Evolutionary conservation across 2,113 vertebrate genomes (phyloP), one percentile per base, ranked within the genome.

Genomic region (Corythornis cristatus): DNA sequence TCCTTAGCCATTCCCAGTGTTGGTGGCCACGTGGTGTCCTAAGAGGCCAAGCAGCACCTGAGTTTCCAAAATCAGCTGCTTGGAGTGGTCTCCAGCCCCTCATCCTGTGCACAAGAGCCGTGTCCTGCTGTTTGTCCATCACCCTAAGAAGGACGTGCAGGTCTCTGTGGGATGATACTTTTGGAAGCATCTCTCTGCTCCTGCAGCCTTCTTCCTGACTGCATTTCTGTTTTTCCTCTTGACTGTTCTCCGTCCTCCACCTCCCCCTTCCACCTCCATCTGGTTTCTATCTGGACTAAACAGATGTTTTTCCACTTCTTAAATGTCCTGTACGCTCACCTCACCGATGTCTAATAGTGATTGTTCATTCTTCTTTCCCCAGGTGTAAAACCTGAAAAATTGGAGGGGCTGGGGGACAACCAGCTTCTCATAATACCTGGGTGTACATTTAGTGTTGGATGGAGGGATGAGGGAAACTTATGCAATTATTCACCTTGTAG

Each of bases 281-380:
- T 98, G 97, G 97, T 97, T 98, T 97, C 97, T 96, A 97, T 98
- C 97, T 94, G 94, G 85, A 56, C 83, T 74, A 78, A 97, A 94
- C 97, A 98, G 97, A 97, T 98, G 98, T 94, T 98, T 98, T 98
- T 97, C 92, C 93, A 97, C 97, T 97, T 90, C 92, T 97, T 94
- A 96, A 97, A 77, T 96, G 96, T 93, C 93, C 78, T 88, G 86
- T 94, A 88, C 3, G 3, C 92, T 97, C 87, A 97, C 97, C 97
- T 97, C 96, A 12, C 94, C 10, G 23, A 95, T 97, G 93, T 95
- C 89, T 93, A 82, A 66, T 75, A 88, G 88, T 10, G 72, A 79
- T 87, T 84, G 89, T 18, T 93, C 94, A 93, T 93, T 95, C 95
- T 84, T 92, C 92, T 96, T 96, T 93, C 89, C 94, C 95, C 95